These are phyloP conservation scores for Zelostemma sp. DNA, from an alignment of 1,140 invertebrate species.

Conservation along the genomic window DNA sequence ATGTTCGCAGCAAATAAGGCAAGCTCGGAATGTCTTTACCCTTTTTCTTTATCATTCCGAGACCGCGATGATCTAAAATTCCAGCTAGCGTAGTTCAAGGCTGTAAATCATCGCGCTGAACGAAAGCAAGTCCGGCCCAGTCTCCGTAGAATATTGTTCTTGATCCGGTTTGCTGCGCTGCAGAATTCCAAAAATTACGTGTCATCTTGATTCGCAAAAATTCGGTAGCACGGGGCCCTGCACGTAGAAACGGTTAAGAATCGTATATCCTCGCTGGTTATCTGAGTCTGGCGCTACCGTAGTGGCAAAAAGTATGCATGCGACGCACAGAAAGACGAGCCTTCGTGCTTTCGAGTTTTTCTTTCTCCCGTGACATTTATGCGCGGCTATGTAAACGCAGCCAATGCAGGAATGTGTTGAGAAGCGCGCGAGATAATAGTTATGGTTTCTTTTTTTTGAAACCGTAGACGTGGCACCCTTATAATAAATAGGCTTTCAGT, in stretches of 20 bases:
- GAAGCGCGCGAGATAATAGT: slow-evolving; percentile 57
- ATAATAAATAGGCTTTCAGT: no score
- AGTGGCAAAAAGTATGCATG: slow-evolving; percentile 42
- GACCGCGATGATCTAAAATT: slow-evolving; percentile 14
- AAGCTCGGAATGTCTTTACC: not conserved
- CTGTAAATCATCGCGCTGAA: slow-evolving; percentile 32
- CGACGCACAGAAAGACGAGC: slow-evolving; percentile 2
- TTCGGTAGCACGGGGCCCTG: slow-evolving; percentile 63
- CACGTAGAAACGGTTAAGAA: slow-evolving; percentile 60
- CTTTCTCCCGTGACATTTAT: slow-evolving; percentile 50
- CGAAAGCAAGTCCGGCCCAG: not conserved
- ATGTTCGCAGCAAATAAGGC: not conserved
- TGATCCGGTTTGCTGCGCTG: slow-evolving; percentile 18
- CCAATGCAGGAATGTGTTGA: slow-evolving; percentile 34
- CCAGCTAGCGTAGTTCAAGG: slow-evolving; percentile 8
- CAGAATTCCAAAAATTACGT: slow-evolving; percentile 48
- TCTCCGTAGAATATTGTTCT: not conserved
- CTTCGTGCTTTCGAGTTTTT: not conserved
- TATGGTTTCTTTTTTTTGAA: slow-evolving; percentile 57
- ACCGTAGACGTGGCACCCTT: slow-evolving; percentile 45
- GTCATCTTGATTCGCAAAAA: slow-evolving; percentile 61
- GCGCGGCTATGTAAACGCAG: slow-evolving; percentile 58
- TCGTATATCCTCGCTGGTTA: slow-evolving; percentile 62
- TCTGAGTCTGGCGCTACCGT: slow-evolving; percentile 66
- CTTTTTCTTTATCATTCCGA: slow-evolving; percentile 11